Conservation (phyloP, 2,797 vertebrate genomes). For the Sparus aurata region DNA sequence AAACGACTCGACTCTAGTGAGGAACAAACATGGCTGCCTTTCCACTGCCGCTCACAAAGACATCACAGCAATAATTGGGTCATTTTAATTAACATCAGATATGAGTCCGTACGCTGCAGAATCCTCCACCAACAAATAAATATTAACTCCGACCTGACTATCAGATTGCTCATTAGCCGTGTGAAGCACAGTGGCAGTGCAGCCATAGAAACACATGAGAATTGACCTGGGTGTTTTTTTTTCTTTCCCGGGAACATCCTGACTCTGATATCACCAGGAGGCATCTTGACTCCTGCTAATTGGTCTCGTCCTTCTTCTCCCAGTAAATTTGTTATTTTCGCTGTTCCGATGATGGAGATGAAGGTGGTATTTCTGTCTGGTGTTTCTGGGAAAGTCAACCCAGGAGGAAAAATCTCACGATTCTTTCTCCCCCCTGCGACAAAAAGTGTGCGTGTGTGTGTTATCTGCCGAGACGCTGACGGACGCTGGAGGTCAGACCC, state of each 20-base stretch:
- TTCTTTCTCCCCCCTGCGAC: constrained; percentile 7
- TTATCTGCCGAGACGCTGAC: constrained; percentile 46
- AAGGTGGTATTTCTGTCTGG: constrained; percentile 39
- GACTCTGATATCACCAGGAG: constrained; percentile 50
- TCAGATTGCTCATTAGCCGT: constrained; percentile 38
- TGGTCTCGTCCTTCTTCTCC: constrained; percentile 8
- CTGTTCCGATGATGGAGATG: constrained; percentile 19
- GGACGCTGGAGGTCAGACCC: constrained; percentile 76
- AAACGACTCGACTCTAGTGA: constrained; percentile 16
- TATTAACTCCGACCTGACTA: constrained; percentile 14
- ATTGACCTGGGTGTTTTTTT: constrained; percentile 41
- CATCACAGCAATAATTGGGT: background rate
- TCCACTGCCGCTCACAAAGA: constrained; percentile 36
- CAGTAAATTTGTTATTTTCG: constrained; percentile 18
- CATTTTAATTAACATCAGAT: constrained; percentile 30
- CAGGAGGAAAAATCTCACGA: constrained; percentile 13
- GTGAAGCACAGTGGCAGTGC: constrained; percentile 42
- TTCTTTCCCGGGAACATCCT: constrained; percentile 42
- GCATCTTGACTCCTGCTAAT: constrained; percentile 41
- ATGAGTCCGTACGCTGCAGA: background rate
- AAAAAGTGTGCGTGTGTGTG: constrained; percentile 30
- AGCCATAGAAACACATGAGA: constrained; percentile 46
- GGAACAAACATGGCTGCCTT: constrained; percentile 42
- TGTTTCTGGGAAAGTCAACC: constrained; percentile 49
- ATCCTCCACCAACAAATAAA: constrained; percentile 6